Conservation (phyloP, 2,797 vertebrate genomes). For the Sylvia borin region DNA sequence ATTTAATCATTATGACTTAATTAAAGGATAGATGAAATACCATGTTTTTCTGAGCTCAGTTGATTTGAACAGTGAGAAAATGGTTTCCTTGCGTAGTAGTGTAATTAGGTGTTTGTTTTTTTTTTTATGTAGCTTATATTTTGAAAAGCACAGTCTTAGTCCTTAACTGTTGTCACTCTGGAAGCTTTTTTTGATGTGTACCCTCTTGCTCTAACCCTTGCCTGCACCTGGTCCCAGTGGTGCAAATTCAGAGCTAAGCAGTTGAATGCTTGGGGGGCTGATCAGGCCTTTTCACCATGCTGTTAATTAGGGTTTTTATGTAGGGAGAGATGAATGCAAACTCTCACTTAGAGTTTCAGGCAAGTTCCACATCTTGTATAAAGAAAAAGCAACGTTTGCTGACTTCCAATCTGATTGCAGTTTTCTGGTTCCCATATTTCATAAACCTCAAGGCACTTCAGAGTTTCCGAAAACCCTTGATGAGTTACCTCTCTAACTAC, state of each 20-base stretch:
- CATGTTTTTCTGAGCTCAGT: neutral
- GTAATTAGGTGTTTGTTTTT: neutral
- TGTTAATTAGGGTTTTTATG: neutral
- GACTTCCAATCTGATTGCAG: neutral
- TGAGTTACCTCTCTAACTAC: neutral
- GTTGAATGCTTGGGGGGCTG: neutral
- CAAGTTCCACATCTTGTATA: neutral
- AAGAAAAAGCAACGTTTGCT: neutral
- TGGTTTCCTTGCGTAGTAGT: neutral
- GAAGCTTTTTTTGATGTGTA: neutral
- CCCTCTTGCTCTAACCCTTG: neutral
- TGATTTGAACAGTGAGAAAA: neutral
- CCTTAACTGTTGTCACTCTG: neutral
- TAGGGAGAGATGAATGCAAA: neutral
- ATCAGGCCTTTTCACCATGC: neutral
- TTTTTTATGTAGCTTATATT: rapidly evolving
- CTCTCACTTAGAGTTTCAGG: neutral
- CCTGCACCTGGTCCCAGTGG: neutral
- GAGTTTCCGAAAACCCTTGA: neutral
- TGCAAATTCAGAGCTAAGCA: neutral
- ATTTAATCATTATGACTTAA: neutral
- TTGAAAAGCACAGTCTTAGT: neutral
- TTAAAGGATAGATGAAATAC: neutral
- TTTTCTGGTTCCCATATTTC: neutral
- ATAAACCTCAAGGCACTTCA: neutral